A percentile compares a stretch with the other conserved stretches of the same genome.
phyloP scores from a whole-genome alignment of 2,113 vertebrate species.

The Vulpes vulpes region DNA sequence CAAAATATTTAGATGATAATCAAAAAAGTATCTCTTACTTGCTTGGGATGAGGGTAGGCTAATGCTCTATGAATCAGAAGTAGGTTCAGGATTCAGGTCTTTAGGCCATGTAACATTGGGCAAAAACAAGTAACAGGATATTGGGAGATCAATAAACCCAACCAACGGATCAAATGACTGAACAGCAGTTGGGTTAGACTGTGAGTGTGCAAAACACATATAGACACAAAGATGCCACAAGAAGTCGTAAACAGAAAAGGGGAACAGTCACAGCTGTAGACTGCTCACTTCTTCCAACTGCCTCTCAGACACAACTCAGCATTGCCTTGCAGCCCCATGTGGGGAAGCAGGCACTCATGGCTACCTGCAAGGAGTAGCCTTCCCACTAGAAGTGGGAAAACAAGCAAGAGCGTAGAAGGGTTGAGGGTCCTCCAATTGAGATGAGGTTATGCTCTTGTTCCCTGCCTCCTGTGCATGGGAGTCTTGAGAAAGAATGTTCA shows the following conservation, averaged over 20 bases:
- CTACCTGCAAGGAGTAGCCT: background rate
- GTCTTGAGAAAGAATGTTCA: background rate
- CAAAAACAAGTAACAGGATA: constrained; percentile 33
- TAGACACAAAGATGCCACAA: background rate
- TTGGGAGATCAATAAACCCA: constrained; percentile 7
- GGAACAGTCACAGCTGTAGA: no score
- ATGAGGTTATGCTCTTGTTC: background rate
- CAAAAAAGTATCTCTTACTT: constrained; percentile 47
- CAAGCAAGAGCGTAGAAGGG: background rate
- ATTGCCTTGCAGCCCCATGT: background rate
- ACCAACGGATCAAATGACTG: background rate
- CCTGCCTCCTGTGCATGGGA: background rate
- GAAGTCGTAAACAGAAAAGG: background rate
- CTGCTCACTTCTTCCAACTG: background rate
- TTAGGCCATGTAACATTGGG: background rate
- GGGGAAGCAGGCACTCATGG: background rate
- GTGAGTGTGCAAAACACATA: background rate
- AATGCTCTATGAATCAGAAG: constrained; percentile 21
- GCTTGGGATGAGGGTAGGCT: background rate
- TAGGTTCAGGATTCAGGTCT: background rate
- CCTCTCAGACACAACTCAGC: background rate
- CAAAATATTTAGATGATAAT: constrained; percentile 57
- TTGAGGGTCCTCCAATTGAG: no score
- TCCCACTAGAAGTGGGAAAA: background rate
- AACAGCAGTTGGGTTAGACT: background rate